Base-by-base conservation (phyloP, 37 sponge, comb jelly and placozoan genomes). In the Chondrosia reniformis region DNA sequence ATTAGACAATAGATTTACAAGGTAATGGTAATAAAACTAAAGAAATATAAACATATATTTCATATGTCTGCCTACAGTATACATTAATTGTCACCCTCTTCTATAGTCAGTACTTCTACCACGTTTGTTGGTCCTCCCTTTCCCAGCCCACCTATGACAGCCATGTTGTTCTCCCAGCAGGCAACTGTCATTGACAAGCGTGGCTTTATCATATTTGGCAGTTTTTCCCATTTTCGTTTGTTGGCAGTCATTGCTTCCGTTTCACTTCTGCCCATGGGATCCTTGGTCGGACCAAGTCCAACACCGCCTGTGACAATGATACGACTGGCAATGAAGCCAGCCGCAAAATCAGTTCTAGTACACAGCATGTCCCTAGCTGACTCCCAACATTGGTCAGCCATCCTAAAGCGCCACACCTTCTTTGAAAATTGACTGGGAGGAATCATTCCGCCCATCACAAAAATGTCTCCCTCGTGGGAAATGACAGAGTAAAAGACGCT, bases 401-500 rank as follows among this genome's bases (percentile, higher is more conserved):
- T 86, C 46, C 81, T 74, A 74, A 84, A 91, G 45, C 71, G 69
- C 46, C 86, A 87, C 32, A 84, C 91, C 1, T 79, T 84, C 75
- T 86, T 86, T 6, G 45, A 57, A 37, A 91, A 31, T 4, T 80
- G 83, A 15, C 71, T 73, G 76, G 76, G 80, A 22, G 87, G 91
- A 4, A 80, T 78, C 28, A 91, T 67, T 0, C 91, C 91, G 0
- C 91, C 91, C 10, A 86, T 76, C 33, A 84, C 84, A 33, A 77
- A 91, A 36, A 91, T 84, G 34, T 77, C 61, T 38, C 75, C 84
- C 25, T 80, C 55, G 55, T 63, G 40, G 4, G 84, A 87, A 1
- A 91, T 75, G 1, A 91, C 81, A 31, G 64, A 62, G 74, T 86
- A 86, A 61, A 91, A 91, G 7, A 86, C 84, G 17, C 80, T 41